These are phyloP conservation scores for Pocillopora meandrina DNA, from an alignment of 92 coral and sea anemone genomes.

Conservation along the genomic window DNA sequence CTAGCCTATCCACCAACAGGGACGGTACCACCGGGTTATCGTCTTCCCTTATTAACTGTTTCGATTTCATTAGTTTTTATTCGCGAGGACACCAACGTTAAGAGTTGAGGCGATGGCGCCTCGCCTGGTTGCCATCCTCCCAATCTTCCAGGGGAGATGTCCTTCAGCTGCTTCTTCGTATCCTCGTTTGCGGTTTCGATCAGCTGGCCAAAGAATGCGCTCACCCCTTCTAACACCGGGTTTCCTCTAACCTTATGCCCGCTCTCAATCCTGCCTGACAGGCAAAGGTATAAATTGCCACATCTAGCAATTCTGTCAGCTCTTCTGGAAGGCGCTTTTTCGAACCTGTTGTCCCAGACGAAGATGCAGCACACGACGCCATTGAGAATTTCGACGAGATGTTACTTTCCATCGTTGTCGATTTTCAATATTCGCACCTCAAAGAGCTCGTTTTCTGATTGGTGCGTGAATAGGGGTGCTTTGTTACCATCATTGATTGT, in stretches of 20 bases:
- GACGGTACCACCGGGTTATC: conserved; percentile 4
- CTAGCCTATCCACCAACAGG: conserved; percentile 8
- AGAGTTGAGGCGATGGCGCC: background rate
- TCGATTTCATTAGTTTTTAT: conserved; percentile 1
- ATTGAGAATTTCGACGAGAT: background rate
- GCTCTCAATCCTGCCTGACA: conserved; percentile 13
- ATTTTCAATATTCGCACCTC: background rate
- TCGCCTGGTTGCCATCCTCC: background rate
- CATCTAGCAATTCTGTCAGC: background rate
- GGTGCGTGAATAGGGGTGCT: background rate
- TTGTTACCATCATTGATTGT: background rate
- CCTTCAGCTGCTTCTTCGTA: background rate
- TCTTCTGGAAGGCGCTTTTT: conserved; percentile 20
- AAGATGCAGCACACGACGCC: background rate
- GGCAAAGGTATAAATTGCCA: conserved; percentile 22
- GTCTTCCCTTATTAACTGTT: conserved; percentile 21
- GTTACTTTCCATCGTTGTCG: background rate
- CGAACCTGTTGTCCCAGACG: background rate
- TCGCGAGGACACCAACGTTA: conserved; percentile 9
- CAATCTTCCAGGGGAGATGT: background rate
- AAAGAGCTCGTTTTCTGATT: background rate
- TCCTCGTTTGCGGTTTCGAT: conserved; percentile 1
- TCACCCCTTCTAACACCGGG: conserved; percentile 39
- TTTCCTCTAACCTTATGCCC: conserved; percentile 24
- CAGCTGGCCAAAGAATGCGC: conserved; percentile 35